Base-by-base conservation (phyloP, 2,888 invertebrate genomes). In the Oscheius sp. region DNA sequence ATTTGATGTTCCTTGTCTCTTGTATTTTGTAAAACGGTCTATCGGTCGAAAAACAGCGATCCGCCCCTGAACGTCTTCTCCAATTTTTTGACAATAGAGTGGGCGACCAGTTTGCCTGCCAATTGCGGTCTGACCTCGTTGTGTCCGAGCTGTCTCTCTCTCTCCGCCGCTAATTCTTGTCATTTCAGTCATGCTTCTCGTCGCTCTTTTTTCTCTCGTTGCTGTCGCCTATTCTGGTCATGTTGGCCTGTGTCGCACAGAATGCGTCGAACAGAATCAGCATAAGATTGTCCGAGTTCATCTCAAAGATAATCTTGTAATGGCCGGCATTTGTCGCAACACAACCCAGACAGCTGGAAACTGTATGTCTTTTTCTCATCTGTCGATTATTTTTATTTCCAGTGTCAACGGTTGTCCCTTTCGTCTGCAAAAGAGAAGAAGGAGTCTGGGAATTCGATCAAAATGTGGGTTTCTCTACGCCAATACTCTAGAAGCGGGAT, bases 201-300 rank as follows among this genome's bases (percentile, higher is more conserved):
- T 55, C 56, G 3, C 12, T 58, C 52, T 66, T 12, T 52, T 66
- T n/a, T 66, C 66, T 25, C 13, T 52, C 52, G 52, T 52, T 29
- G 3, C 35, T 9, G 35, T 66, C 27, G 29, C 27, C 66, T 52
- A n/a, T 52, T 27, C 52, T 9, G 66, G 66, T n/a, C 29, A 23
- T 9, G 66, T 66, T 29, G 66, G 66, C 2, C 81, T 81, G 81
- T 72, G 61, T 81, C 45, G 84, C 81, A 69, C 72, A 71, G 70
- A 82, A 82, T 84, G 84, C 66, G 61, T 82, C 23, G 84, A 84
- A 66, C 72, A 74, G 63, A 82, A 82, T 66, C 68, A 69, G 49
- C 75, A 66, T 45, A 80, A 79, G 49, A 84, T 84, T 12, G 84
- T 84, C 21, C 76, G 84, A 23, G 82, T 81, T 2, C 82, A 84